Conservation (phyloP, 2,888 invertebrate species). For the Aproaerema taeniolella region DNA sequence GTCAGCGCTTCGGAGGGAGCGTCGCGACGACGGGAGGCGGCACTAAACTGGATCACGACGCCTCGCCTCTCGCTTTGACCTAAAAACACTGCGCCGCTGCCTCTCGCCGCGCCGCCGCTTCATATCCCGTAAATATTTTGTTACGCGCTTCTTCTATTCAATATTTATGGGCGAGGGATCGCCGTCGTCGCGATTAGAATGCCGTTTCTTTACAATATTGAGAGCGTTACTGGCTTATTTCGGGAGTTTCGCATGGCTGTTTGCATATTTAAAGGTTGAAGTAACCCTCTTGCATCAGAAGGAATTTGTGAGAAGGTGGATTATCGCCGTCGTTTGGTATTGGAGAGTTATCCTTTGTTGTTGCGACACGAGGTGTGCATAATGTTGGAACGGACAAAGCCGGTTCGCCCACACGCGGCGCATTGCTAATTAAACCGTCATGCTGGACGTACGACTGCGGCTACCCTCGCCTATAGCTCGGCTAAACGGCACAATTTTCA, state of each 20-base stretch:
- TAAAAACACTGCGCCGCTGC: slow-evolving; percentile 42
- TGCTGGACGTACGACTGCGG: slow-evolving; percentile 21
- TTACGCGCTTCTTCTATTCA: slow-evolving; percentile 44
- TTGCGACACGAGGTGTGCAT: neutral
- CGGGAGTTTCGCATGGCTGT: slow-evolving; percentile 45
- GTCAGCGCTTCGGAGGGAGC: slow-evolving; percentile 24
- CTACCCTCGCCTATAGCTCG: slow-evolving; percentile 8
- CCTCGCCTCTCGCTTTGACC: slow-evolving; percentile 48
- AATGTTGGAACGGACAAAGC: slow-evolving; percentile 18
- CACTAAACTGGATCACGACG: slow-evolving; percentile 44
- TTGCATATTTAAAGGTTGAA: slow-evolving; percentile 54
- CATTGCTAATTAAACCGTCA: slow-evolving; percentile 42
- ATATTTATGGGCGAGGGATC: slow-evolving; percentile 62
- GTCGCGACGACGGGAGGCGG: slow-evolving; percentile 42
- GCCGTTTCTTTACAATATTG: slow-evolving; percentile 58
- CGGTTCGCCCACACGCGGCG: slow-evolving; percentile 40
- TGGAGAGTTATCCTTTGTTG: slow-evolving; percentile 12
- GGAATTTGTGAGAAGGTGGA: slow-evolving; percentile 37
- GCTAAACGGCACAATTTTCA: slow-evolving; percentile 33
- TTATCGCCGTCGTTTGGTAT: slow-evolving; percentile 13
- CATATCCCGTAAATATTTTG: slow-evolving; percentile 52
- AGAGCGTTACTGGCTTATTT: slow-evolving; percentile 47
- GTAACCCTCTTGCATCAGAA: slow-evolving; percentile 32
- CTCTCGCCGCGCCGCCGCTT: slow-evolving; percentile 29
- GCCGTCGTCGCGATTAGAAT: slow-evolving; percentile 58